Evolutionary conservation across 2,888 invertebrate genomes (phyloP), one percentile per base, ranked within the genome.

Genomic region (Peribatodes rhomboidaria): DNA sequence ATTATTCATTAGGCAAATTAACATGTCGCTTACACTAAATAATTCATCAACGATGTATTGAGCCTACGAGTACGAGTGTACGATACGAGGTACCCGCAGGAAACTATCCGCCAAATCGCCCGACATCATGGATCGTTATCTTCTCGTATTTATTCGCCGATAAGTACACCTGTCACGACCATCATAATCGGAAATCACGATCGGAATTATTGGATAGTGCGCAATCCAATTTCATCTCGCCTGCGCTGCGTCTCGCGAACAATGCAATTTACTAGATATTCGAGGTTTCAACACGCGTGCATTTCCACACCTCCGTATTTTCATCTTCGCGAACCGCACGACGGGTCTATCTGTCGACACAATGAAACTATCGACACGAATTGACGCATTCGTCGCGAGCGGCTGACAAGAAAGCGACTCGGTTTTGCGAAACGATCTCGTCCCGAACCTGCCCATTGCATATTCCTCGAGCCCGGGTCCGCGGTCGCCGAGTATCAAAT

Each of bases 181-280:
- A 75, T 83, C 83, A 86, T 88, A 85, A 84, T 84, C 76, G 77
- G 81, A 84, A 85, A 90, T 89, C 88, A 88, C 86, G 86, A 86
- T 86, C 78, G 79, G 81, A 83, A 87, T 90, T 84, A 87, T 86
- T 84, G 85, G 85, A 86, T 81, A 82, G 83, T 84, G 77, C 83
- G 88, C 89, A 89, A 91, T 89, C 86, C 86, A 88, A 90, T 90
- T 87, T 84, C 84, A 85, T 82, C 76, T 74, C 76, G 84, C 80
- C 82, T 80, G 82, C 79, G 82, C 27, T 27, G 27, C 27, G 27
- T 4, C 27, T 78, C 82, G 78, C 77, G 74, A 78, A 86, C 89
- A 87, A 88, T 87, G 86, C 87, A 89, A 90, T 88, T 87, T 86
- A 81, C 83, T 73, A 56, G 65, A 67, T 57, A 79, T 81, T 77